A percentile compares a stretch with the other conserved stretches of the same genome.
Conservation (phyloP, 2,797 vertebrate species). For the Danionella dracula region DNA sequence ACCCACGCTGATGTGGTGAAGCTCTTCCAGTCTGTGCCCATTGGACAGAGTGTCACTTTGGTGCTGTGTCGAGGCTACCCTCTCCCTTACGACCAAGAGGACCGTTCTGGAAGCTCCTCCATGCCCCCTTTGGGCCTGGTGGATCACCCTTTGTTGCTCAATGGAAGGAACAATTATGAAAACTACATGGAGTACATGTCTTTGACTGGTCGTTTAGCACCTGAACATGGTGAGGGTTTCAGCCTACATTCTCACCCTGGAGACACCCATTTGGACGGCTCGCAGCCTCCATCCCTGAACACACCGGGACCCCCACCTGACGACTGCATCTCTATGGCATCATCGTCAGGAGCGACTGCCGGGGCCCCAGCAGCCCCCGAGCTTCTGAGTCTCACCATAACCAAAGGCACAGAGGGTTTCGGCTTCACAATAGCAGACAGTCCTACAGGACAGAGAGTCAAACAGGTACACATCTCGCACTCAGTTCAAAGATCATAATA, state of each 20-base stretch:
- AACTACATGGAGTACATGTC: constrained; percentile 98
- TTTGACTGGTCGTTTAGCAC: constrained; percentile 90
- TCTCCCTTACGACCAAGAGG: constrained; percentile 96
- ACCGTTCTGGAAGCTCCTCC: constrained; percentile 76
- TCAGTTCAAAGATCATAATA: too few species aligned
- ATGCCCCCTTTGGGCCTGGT: constrained; percentile 90
- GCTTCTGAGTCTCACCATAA: constrained; percentile 96
- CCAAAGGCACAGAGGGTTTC: constrained; percentile 96
- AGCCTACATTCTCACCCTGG: constrained; percentile 82
- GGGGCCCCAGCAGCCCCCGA: constrained; percentile 77
- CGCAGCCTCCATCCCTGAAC: constrained; percentile 79
- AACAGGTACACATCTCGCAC: constrained; percentile 70
- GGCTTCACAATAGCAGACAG: constrained; percentile 99
- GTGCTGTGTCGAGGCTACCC: constrained; percentile 97
- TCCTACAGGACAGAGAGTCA: constrained; percentile 95
- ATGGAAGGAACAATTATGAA: constrained; percentile 94
- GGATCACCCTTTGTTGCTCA: constrained; percentile 88
- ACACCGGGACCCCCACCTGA: constrained; percentile 76
- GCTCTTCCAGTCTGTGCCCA: constrained; percentile 98
- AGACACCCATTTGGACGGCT: constrained; percentile 91
- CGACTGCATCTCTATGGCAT: constrained; percentile 93
- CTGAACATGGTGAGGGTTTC: constrained; percentile 82
- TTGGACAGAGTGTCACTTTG: constrained; percentile 95
- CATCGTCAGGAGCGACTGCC: constrained; percentile 85
- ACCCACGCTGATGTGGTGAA: constrained; percentile 98